phyloP scores from a whole-genome alignment of 2,888 invertebrate species.

The Spialia ferax region DNA sequence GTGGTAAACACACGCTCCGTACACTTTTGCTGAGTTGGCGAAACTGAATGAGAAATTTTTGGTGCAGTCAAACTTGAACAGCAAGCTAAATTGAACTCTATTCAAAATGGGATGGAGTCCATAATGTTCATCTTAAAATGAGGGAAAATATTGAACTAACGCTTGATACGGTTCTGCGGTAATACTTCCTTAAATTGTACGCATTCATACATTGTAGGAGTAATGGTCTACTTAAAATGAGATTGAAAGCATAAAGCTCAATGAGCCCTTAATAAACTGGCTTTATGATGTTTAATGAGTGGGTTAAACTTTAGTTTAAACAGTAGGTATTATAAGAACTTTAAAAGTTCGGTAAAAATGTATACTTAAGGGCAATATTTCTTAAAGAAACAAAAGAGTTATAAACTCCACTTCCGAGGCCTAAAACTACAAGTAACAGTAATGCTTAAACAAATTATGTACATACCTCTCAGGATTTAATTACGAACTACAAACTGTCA shows the following conservation, averaged over 20 bases:
- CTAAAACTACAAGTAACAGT: no score
- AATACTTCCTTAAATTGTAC: background rate
- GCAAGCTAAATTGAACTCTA: conserved; percentile 2
- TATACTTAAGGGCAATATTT: no score
- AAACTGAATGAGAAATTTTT: conserved; percentile 9
- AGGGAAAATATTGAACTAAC: background rate
- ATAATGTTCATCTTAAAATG: background rate
- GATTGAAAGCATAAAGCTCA: background rate
- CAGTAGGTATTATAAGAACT: background rate
- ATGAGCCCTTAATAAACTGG: background rate
- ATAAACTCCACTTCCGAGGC: no score
- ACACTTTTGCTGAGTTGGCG: background rate
- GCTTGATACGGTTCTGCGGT: background rate
- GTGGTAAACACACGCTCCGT: conserved; percentile 1
- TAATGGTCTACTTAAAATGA: background rate
- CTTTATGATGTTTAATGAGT: background rate
- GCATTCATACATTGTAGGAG: background rate
- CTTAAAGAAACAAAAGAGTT: no score
- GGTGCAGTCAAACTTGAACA: background rate
- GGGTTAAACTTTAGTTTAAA: background rate
- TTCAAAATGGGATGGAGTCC: background rate
- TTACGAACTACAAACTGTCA: no score
- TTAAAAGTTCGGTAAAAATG: no score
- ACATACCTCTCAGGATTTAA: no score
- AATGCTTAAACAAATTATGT: no score